phyloP scores from a whole-genome alignment of 2,797 vertebrate species.

The Poecilia picta region DNA sequence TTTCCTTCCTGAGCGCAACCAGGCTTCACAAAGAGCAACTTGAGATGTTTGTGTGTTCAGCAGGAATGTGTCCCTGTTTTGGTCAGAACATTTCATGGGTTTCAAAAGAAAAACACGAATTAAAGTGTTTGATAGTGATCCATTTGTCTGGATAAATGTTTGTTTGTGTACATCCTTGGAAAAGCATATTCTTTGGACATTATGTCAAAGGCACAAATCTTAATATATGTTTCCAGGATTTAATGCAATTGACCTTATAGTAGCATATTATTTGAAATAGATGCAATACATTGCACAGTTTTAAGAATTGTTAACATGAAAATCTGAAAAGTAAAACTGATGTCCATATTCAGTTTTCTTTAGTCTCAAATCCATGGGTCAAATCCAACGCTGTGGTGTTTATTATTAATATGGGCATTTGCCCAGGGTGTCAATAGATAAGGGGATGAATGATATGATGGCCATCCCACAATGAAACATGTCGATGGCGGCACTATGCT shows the following conservation, averaged over 20 bases:
- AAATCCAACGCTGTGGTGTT: background rate
- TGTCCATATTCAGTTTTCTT: background rate
- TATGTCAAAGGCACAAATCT: background rate
- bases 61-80: slow-evolving; percentile 39
- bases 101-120: background rate
- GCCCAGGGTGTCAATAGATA: background rate
- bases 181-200: background rate
- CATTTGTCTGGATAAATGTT: background rate
- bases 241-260: background rate
- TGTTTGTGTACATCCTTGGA: background rate
- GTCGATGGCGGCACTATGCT: background rate
- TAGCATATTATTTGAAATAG: background rate
- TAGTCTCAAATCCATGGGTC: background rate
- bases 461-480: background rate
- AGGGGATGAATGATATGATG: background rate
- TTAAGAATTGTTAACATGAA: background rate
- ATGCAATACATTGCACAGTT: background rate
- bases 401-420: background rate
- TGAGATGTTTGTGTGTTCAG: slow-evolving; percentile 54
- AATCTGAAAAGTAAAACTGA: background rate
- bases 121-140: background rate
- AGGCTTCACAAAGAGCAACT: slow-evolving; percentile 37
- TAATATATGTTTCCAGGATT: background rate
- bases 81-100: slow-evolving; percentile 7
- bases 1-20: slow-evolving; percentile 53